A percentile compares a stretch with the other conserved stretches of the same genome.
Conservation (phyloP, 2,113 vertebrate genomes). For the Elephantulus edwardii region DNA sequence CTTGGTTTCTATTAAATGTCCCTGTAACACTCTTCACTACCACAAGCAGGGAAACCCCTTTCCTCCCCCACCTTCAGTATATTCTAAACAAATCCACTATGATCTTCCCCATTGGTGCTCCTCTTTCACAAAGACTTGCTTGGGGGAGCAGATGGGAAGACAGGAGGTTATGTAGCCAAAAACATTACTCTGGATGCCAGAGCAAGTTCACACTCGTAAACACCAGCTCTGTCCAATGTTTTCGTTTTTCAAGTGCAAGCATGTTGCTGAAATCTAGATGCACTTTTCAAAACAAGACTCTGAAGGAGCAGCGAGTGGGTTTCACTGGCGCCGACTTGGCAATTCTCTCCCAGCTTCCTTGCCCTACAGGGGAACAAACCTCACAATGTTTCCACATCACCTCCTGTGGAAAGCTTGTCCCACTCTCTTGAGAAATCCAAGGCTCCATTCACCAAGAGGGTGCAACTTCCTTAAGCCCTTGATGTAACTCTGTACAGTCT, state of each 20-base stretch:
- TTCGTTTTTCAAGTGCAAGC: slow-evolving; percentile 69
- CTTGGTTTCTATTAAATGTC: neutral
- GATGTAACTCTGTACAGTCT: neutral
- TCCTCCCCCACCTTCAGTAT: neutral
- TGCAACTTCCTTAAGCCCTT: neutral
- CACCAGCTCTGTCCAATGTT: slow-evolving; percentile 48
- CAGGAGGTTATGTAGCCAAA: slow-evolving; percentile 30
- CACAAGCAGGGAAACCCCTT: neutral
- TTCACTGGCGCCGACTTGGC: neutral
- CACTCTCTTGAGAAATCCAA: neutral
- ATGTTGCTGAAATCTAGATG: slow-evolving; percentile 56
- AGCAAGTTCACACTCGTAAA: slow-evolving; percentile 69
- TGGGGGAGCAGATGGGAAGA: slow-evolving; percentile 51
- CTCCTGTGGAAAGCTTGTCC: neutral
- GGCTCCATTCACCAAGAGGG: neutral
- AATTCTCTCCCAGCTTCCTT: slow-evolving; percentile 23
- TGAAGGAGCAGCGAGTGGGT: slow-evolving; percentile 15
- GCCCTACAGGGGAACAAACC: neutral
- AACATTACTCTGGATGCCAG: slow-evolving; percentile 59
- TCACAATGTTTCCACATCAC: neutral
- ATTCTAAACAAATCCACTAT: slow-evolving; percentile 39
- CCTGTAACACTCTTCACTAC: neutral
- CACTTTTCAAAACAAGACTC: slow-evolving; percentile 60
- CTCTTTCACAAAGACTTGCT: slow-evolving; percentile 30
- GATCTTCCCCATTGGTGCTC: slow-evolving; percentile 44